These are phyloP conservation scores for Lasioglossum villosulum DNA, from an alignment of 2,888 invertebrate genomes.

Conservation along the genomic window DNA sequence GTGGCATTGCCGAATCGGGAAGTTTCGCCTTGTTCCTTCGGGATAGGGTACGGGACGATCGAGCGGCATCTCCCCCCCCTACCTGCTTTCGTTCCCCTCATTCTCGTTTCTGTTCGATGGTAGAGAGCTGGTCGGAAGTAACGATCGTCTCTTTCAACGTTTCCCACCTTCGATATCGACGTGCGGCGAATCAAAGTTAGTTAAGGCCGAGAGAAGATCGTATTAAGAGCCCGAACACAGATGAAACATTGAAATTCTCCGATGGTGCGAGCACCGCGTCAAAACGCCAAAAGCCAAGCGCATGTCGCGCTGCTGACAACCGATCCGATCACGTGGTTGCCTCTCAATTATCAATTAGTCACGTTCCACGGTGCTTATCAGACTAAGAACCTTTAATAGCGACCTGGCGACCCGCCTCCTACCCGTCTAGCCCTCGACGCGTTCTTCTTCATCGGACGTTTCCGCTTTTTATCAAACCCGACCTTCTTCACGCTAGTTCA, in stretches of 20 bases:
- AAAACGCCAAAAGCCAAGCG: slow-evolving; percentile 34
- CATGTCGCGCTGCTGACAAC: slow-evolving; percentile 17
- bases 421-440: not conserved
- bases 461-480: slow-evolving; percentile 18
- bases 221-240: slow-evolving; percentile 38
- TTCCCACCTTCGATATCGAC: slow-evolving; percentile 29
- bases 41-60: slow-evolving; percentile 38
- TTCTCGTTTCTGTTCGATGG: not conserved
- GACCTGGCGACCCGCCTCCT: slow-evolving; percentile 23
- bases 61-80: not conserved
- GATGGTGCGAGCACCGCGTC: slow-evolving; percentile 15
- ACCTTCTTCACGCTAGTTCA: slow-evolving; percentile 38
- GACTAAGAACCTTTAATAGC: slow-evolving; percentile 60
- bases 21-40: slow-evolving; percentile 53
- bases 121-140: not conserved
- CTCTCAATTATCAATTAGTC: slow-evolving; percentile 75
- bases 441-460: slow-evolving; percentile 10
- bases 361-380: slow-evolving; percentile 68
- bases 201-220: slow-evolving; percentile 1
- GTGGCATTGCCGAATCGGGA: slow-evolving; percentile 52
- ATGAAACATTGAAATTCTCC: slow-evolving; percentile 34
- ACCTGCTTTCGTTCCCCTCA: not conserved
- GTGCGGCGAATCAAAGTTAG: slow-evolving; percentile 37
- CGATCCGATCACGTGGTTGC: slow-evolving; percentile 46
- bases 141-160: slow-evolving; percentile 1